A percentile compares a stretch with the other conserved stretches of the same genome.
phyloP scores from a whole-genome alignment of 1,140 invertebrate genomes.

The Drosophila kepulauana region DNA sequence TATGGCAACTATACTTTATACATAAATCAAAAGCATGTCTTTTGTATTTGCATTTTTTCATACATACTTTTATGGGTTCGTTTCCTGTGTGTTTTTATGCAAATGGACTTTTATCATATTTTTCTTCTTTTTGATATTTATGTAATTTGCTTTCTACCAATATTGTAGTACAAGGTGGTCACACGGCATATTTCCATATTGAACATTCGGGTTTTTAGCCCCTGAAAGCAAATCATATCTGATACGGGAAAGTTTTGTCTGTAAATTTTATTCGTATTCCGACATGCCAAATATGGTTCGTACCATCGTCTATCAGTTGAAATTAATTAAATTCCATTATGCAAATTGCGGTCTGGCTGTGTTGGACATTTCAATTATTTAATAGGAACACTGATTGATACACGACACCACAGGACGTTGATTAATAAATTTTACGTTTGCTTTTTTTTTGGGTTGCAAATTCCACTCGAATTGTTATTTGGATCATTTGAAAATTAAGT shows the following conservation, averaged over 20 bases:
- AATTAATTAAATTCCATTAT: slow-evolving; percentile 19
- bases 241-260: slow-evolving; percentile 1
- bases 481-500: no score
- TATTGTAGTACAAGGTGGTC: not conserved
- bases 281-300: not conserved
- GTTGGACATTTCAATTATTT: not conserved
- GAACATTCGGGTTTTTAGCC: not conserved
- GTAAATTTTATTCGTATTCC: not conserved
- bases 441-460: not conserved
- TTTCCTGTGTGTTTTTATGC: slow-evolving; percentile 58
- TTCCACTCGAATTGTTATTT: not conserved
- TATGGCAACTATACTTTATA: not conserved
- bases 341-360: not conserved
- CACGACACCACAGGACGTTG: not conserved
- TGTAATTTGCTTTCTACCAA: slow-evolving; percentile 19
- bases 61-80: slow-evolving; percentile 13
- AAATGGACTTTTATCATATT: slow-evolving; percentile 48
- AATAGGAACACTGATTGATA: not conserved
- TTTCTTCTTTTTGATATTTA: slow-evolving; percentile 21
- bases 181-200: slow-evolving; percentile 14
- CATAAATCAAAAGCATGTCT: slow-evolving; percentile 25
- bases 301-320: slow-evolving; percentile 1
- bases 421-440: not conserved
- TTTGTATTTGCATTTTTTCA: slow-evolving; percentile 24
- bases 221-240: slow-evolving; percentile 9